Base-by-base conservation (phyloP, 2,888 invertebrate genomes). In the Rhogogaster chlorosoma region DNA sequence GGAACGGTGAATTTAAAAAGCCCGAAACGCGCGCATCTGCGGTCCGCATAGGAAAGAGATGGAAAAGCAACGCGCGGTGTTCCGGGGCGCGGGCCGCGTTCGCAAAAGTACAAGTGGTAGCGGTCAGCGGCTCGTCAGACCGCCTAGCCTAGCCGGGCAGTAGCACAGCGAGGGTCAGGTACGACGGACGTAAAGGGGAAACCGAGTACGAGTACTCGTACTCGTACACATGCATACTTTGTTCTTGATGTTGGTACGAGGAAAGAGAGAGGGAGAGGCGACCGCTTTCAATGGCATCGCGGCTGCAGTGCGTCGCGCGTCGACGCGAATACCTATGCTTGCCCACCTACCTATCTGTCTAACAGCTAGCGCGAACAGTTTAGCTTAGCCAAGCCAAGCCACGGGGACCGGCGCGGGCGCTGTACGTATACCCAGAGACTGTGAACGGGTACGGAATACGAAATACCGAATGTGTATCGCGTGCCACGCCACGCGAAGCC, bases 91-190 rank as follows among this genome's bases (percentile, higher is more conserved):
- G 67, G 49, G 49, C 22, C 6, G 61, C 61, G 42, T 61, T 84
- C 85, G 88, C 88, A 90, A 90, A 90, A 90, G 91, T 91, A 90
- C 87, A 92, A 92, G 92, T 92, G 91, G 91, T 89, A 91, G 88
- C 88, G 88, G 77, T 77, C 87, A 70, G 87, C 88, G 86, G 86
- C 85, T 85, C 86, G 84, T 87, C 84, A 67, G 84, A 53, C 75
- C 42, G 84, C 36, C 87, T 88, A n/a, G 53, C 88, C 89, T 87
- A 89, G 85, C 90, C 87, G 86, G 87, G 38, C 85, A 87, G 85
- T 86, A 80, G 85, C 85, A 84, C 86, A 87, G 84, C 84, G 84
- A 45, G 53, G 84, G 49, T 84, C 85, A 88, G 88, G 90, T 91
- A 85, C 89, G 89, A 87, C 89, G 73, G 75, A 18, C 45, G 36